A percentile compares a stretch with the other conserved stretches of the same genome.
Conservation (phyloP, 2,113 vertebrate species). For the Paradoxurus hermaphroditus region DNA sequence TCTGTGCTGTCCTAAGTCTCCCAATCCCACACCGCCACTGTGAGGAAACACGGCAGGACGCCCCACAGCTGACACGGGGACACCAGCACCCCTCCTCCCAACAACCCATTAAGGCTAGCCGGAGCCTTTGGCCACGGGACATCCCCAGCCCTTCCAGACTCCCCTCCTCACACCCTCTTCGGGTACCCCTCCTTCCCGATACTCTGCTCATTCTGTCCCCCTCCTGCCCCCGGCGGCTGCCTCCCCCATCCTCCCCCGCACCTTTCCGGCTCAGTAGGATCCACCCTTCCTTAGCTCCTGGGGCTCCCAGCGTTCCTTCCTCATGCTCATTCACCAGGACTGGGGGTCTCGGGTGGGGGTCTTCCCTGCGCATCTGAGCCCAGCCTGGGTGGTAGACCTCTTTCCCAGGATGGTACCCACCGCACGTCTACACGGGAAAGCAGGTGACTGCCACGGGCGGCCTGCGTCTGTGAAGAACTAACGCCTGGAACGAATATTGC, state of each 20-base stretch:
- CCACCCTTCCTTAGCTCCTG: not conserved
- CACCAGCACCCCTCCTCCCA: fast-evolving
- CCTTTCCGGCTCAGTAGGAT: not conserved
- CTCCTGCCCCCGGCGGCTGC: fast-evolving
- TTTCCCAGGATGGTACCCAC: not conserved
- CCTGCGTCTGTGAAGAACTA: fast-evolving
- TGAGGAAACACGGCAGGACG: fast-evolving
- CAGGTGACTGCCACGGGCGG: fast-evolving
- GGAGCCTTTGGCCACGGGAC: fast-evolving
- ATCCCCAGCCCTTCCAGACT: fast-evolving
- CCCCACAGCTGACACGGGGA: fast-evolving
- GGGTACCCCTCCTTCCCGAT: fast-evolving
- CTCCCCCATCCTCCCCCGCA: too few species aligned
- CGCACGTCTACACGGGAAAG: not conserved
- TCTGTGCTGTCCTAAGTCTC: fast-evolving
- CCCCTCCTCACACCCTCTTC: too few species aligned
- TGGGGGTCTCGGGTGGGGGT: not conserved
- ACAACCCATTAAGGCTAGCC: not conserved
- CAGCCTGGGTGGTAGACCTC: fast-evolving
- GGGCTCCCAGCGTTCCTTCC: not conserved
- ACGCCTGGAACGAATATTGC: fast-evolving
- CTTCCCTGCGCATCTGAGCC: fast-evolving
- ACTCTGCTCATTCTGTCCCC: not conserved
- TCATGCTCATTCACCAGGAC: fast-evolving
- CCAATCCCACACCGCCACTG: fast-evolving